A percentile compares a stretch with the other conserved stretches of the same genome.
Conservation (phyloP, 2,888 invertebrate genomes). For the Monochamus alternatus region DNA sequence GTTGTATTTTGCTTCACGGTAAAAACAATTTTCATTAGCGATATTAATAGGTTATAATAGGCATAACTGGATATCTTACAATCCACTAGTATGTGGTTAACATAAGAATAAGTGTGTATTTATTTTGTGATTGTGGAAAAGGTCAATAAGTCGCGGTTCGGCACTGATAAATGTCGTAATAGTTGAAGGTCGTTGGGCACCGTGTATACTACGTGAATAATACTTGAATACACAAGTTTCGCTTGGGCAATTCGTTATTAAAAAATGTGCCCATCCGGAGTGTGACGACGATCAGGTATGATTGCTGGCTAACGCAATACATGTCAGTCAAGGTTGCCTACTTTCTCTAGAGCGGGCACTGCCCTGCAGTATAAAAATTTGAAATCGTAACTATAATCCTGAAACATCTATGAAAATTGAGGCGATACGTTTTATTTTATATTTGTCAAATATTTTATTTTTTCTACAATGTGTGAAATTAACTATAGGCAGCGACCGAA, state of each 20-base stretch:
- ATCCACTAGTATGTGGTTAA: too few species aligned
- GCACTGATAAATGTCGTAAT: slow-evolving; percentile 25
- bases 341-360: slow-evolving; percentile 62
- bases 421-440: too few species aligned
- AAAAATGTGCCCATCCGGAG: slow-evolving; percentile 30
- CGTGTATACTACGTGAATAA: not conserved
- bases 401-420: too few species aligned
- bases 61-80: not conserved
- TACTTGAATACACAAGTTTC: slow-evolving; percentile 26
- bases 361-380: slow-evolving; percentile 52
- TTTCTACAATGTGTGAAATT: too few species aligned
- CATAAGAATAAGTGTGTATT: too few species aligned
- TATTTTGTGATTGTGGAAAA: not conserved
- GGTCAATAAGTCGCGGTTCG: not conserved
- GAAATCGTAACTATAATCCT: slow-evolving; percentile 18
- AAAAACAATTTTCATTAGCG: not conserved
- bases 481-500: too few species aligned
- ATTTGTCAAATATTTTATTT: too few species aligned
- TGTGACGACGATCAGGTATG: slow-evolving; percentile 30
- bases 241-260: slow-evolving; percentile 16
- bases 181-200: slow-evolving; percentile 14
- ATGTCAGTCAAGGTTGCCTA: slow-evolving; percentile 63
- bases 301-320: slow-evolving; percentile 44
- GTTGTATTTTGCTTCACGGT: not conserved
- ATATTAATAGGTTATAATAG: not conserved